phyloP scores from a whole-genome alignment of 2,888 invertebrate species.

The Noctua comes region DNA sequence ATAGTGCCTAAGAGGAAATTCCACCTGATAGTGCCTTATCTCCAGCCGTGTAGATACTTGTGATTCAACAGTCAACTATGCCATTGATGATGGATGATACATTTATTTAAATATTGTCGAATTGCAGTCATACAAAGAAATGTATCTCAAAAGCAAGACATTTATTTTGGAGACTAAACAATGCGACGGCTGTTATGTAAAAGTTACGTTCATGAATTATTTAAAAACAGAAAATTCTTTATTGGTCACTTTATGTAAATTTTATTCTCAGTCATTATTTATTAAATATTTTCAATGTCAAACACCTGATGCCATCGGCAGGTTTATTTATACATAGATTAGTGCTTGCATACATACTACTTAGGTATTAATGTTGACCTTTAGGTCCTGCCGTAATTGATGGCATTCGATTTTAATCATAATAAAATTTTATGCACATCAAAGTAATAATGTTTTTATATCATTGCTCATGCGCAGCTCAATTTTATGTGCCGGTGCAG shows the following conservation, averaged over 20 bases:
- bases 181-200: conserved; percentile 13
- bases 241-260: conserved; percentile 20
- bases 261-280: conserved; percentile 17
- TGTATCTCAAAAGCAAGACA: background rate
- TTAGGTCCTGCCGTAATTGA: background rate
- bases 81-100: background rate
- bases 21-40: background rate
- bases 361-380: conserved; percentile 20
- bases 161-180: conserved; percentile 1
- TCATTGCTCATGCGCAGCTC: background rate
- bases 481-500: background rate
- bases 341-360: background rate
- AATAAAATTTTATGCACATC: conserved; percentile 26
- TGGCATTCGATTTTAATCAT: conserved; percentile 13
- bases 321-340: conserved; percentile 8
- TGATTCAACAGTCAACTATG: background rate
- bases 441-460: background rate
- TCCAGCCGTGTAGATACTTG: background rate
- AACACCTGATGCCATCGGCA: conserved; percentile 12
- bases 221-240: conserved; percentile 21
- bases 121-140: background rate
- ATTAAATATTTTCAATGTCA: conserved; percentile 38
- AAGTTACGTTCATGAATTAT: conserved; percentile 23
- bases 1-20: background rate
- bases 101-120: conserved; percentile 6